A percentile compares a stretch with the other conserved stretches of the same genome.
Evolutionary conservation across 2,888 invertebrate species (phyloP).

Genomic region (Nephrotoma flavescens): DNA sequence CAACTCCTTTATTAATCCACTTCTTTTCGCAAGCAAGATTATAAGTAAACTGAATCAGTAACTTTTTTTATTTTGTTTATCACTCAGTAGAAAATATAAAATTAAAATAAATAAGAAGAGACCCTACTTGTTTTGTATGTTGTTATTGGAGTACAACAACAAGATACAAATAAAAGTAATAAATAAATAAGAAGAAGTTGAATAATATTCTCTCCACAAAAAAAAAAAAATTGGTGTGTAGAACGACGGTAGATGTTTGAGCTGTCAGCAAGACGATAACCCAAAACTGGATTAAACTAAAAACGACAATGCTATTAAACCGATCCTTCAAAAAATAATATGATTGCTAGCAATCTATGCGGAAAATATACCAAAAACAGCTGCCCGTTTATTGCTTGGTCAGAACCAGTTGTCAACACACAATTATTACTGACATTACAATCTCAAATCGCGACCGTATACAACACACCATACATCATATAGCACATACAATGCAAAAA

Average conservation of each 20-base stretch:
- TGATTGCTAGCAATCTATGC: background rate
- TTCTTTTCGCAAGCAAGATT: conserved; percentile 1
- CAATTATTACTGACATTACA: background rate
- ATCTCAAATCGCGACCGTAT: background rate
- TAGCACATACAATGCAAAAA: background rate
- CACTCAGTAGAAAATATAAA: background rate
- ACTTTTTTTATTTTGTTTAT: background rate
- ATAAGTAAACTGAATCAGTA: conserved; percentile 3
- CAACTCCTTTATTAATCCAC: background rate
- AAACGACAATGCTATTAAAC: too few relatives aligned
- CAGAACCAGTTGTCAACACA: background rate
- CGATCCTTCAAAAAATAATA: too few relatives aligned
- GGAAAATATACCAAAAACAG: background rate
- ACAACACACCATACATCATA: background rate
- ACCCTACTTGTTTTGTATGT: background rate
- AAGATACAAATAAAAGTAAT: background rate
- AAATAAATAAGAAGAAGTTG: background rate
- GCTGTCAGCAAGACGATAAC: background rate
- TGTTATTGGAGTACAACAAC: background rate
- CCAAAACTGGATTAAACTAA: too few relatives aligned
- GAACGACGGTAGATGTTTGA: background rate
- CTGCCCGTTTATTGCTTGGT: background rate
- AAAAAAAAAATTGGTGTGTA: background rate
- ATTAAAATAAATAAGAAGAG: background rate
- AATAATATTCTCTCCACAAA: background rate